Base-by-base conservation (phyloP, 2,113 vertebrate genomes). In the Chloebia gouldiae region DNA sequence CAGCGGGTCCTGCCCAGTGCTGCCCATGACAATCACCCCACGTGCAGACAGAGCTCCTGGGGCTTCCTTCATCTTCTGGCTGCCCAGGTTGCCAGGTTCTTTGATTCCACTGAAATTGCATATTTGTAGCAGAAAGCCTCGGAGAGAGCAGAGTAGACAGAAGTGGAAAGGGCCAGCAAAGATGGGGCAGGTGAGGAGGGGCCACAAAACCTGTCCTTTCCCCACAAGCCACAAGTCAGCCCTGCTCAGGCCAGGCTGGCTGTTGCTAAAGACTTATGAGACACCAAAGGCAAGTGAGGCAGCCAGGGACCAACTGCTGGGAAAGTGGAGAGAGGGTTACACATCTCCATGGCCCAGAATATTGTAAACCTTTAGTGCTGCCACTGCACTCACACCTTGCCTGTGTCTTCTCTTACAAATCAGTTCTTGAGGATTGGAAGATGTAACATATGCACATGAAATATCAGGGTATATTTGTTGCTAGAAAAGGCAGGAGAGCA, bases 11-110 rank as follows among this genome's bases (percentile, higher is more conserved):
- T 64, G 56, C 21, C 40, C 4, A 0, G 42, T n/a, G n/a, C 54
- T 90, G 51, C 35, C 68, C 57, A 20, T 3, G 5, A 35, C 9
- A 6, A 15, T 4, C 1, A 7, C 31, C 23, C 39, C 2, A 0
- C 0, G 1, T 27, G 21, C 73, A 59, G 27, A 56, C 61, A 85
- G 35, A 63, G 4, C 30, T 59, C 21, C 31, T 0, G 1, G 56
- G 66, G 27, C 47, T 81, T 40, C 54, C 30, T 45, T 49, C 42
- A 68, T 54, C 57, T 37, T 3, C 0, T 35, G 37, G n/a, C 40
- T 88, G 37, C 40, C 56, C 45, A n/a, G 31, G 14, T 35, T 78
- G 59, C 47, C 51, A 53, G 24, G 15, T 83, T 86, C 73, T 66
- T 80, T 60, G 19, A 24, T 66, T 86, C 69, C 66, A 59, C 13